Evolutionary conservation across 2,888 invertebrate genomes (phyloP).

Genomic region (Plagodis pulveraria): DNA sequence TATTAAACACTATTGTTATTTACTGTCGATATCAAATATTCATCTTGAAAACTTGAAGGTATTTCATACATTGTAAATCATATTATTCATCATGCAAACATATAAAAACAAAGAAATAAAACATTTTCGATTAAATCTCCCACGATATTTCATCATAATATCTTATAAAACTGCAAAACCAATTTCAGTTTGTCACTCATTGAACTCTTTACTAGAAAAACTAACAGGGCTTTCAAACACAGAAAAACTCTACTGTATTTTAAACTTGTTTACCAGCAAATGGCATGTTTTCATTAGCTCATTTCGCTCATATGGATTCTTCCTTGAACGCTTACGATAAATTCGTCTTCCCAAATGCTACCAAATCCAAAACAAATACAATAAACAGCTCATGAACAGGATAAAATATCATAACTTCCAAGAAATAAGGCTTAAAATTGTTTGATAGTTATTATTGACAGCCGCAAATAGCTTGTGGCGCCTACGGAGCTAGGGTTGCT

Average conservation of each 20-base stretch:
- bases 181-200: slow-evolving; percentile 13
- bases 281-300: slow-evolving; percentile 16
- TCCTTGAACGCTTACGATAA: slow-evolving; percentile 39
- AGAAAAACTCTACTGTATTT: neutral
- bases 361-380: slow-evolving; percentile 43
- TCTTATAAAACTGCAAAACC: slow-evolving; percentile 8
- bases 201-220: slow-evolving; percentile 24
- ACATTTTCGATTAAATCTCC: slow-evolving; percentile 2
- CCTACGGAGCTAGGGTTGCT: slow-evolving; percentile 70
- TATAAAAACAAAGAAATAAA: neutral
- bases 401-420: slow-evolving; percentile 27
- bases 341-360: slow-evolving; percentile 50
- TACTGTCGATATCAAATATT: too few relatives aligned
- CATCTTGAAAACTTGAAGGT: too few relatives aligned
- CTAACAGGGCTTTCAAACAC: slow-evolving; percentile 4
- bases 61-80: too few relatives aligned
- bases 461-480: slow-evolving; percentile 51
- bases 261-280: slow-evolving; percentile 1
- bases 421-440: slow-evolving; percentile 46
- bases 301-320: slow-evolving; percentile 31
- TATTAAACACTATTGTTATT: too few relatives aligned
- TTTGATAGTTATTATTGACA: slow-evolving; percentile 49
- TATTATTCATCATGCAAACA: too few relatives aligned
- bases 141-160: slow-evolving; percentile 7
- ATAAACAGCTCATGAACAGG: slow-evolving; percentile 17